Base-by-base conservation (phyloP, 2,113 vertebrate species). In the Gulo gulo region DNA sequence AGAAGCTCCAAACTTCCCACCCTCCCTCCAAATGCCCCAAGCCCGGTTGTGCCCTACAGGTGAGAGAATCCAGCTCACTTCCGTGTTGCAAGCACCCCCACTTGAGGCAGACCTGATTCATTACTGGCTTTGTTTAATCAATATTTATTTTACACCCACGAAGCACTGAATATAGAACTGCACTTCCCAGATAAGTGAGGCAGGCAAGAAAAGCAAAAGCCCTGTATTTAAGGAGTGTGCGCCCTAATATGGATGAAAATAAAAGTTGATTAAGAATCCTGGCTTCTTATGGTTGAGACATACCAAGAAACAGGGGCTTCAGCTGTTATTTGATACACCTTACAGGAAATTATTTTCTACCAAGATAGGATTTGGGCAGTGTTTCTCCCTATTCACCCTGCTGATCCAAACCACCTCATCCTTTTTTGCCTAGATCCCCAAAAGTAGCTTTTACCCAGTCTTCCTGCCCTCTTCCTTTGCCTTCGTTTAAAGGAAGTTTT, bases 111-210 rank as follows among this genome's bases (percentile, higher is more conserved):
- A 92, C 45, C 29, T 96, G 88, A 96, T 74, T 97, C 97, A 97
- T 97, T 71, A 52, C 45, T 76, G 8, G 4, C 57, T 88, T 97
- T 97, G 71, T 98, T 97, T 96, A 92, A 97, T 97, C 97, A 98
- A 95, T 97, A 97, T 98, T 97, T 97, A 97, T 94, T 96, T 67
- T 92, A 89, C 92, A 97, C 95, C 94, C 90, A 73, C 39, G 0
- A 97, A 88, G 63, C 12, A 18, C 96, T 80, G 71, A 94, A 97
- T 96, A 96, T 93, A 97, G 96, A 97, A 85, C 52, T 93, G 59
- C n/a, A 88, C 73, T 98, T 96, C 57, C 92, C 59, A 96, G 88
- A 90, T 0, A 0, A 88, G 65, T 34, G 57, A 97, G 87, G 52
- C 79, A 90, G 74, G 74, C 88, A 96, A 91, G 92, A 76, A 88